A percentile compares a stretch with the other conserved stretches of the same genome.
phyloP scores from a whole-genome alignment of 2,113 vertebrate species.

The Macrotis lagotis region DNA sequence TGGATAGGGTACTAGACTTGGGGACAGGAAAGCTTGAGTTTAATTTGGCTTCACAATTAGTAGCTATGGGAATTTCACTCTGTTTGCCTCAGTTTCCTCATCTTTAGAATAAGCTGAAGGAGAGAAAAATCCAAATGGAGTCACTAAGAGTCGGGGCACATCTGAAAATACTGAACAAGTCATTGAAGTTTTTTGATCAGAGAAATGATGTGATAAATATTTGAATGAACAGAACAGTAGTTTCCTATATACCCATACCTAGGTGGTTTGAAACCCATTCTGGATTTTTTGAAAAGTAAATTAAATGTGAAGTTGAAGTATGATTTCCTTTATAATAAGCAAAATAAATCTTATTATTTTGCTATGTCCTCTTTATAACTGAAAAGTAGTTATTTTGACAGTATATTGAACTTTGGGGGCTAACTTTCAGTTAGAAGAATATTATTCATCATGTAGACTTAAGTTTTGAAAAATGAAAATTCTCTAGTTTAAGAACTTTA shows the following conservation, averaged over 20 bases:
- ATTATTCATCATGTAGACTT: constrained; percentile 25
- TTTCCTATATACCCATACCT: not conserved
- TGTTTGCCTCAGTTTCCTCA: not conserved
- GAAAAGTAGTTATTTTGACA: constrained; percentile 47
- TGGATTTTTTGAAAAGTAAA: constrained; percentile 7
- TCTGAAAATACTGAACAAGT: not conserved
- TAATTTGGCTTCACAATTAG: not conserved
- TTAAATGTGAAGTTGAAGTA: constrained; percentile 5
- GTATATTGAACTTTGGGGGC: constrained; percentile 25
- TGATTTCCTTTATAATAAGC: constrained; percentile 43
- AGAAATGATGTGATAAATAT: not conserved
- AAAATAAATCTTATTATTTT: not conserved
- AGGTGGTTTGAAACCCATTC: constrained; percentile 22
- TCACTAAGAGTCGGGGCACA: not conserved
- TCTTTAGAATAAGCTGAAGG: not conserved
- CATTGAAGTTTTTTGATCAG: not conserved
- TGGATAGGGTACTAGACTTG: not conserved
- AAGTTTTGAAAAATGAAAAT: constrained; percentile 51
- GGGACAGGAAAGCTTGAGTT: not conserved
- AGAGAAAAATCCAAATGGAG: not conserved
- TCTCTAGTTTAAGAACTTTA: constrained; percentile 58
- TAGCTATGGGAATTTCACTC: not conserved
- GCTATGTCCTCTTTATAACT: not conserved
- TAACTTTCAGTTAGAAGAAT: constrained; percentile 45
- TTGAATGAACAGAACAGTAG: not conserved